Conservation (phyloP, 1,140 invertebrate genomes). For the Mizuhopecten yessoensis region DNA sequence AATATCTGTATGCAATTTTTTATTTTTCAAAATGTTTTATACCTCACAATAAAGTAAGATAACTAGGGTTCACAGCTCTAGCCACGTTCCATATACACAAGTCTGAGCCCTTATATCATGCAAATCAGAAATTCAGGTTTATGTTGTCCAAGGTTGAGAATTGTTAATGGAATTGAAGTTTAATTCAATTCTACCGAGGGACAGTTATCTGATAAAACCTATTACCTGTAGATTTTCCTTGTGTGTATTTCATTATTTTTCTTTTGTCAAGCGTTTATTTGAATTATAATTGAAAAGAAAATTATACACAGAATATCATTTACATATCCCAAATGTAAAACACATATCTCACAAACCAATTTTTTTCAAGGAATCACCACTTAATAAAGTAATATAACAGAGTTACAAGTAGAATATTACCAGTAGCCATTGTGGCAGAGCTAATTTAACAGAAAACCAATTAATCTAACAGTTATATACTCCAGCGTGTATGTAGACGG, state of each 20-base stretch:
- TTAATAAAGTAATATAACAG: background rate
- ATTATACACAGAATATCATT: background rate
- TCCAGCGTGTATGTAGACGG: background rate
- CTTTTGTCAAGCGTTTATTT: background rate
- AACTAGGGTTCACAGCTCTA: background rate
- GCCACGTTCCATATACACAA: background rate
- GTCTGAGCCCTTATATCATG: background rate
- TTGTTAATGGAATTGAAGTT: background rate
- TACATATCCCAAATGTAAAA: background rate
- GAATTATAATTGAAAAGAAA: background rate
- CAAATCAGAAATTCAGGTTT: background rate
- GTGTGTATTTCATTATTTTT: background rate
- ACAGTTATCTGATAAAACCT: background rate
- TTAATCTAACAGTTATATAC: background rate
- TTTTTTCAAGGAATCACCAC: background rate
- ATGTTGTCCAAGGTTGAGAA: background rate
- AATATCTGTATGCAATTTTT: background rate
- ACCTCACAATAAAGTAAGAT: background rate
- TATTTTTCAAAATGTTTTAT: slow-evolving; percentile 19
- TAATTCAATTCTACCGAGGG: background rate
- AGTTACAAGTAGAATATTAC: background rate
- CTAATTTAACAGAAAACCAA: slow-evolving; percentile 15
- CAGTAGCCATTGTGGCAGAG: background rate
- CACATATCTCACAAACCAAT: background rate
- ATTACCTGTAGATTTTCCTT: no score